phyloP scores from a whole-genome alignment of 2,797 vertebrate genomes.

The Neosilurus mollespiculum region DNA sequence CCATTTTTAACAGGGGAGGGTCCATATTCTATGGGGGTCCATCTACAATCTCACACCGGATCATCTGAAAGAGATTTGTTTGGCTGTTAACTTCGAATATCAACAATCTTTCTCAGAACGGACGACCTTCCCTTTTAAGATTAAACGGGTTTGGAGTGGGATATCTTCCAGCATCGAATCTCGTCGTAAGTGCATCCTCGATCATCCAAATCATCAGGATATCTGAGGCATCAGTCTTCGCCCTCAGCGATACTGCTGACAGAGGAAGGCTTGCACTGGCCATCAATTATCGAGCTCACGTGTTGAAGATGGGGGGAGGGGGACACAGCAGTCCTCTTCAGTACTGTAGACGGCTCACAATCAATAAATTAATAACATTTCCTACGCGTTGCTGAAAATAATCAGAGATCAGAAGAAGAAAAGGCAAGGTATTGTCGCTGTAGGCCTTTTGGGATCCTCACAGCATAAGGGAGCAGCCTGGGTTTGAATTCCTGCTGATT shows the following conservation, averaged over 20 bases:
- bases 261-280: neutral
- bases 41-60: too few relatives aligned
- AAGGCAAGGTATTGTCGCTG: neutral
- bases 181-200: neutral
- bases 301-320: neutral
- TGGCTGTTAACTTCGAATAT: too few relatives aligned
- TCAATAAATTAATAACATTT: neutral
- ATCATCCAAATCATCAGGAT: neutral
- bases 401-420: neutral
- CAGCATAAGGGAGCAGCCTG: neutral
- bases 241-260: neutral
- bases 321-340: neutral
- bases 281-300: neutral
- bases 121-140: too few relatives aligned
- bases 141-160: too few relatives aligned
- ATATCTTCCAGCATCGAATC: neutral
- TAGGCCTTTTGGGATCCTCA: neutral
- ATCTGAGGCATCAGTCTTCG: neutral
- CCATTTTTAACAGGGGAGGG: too few relatives aligned
- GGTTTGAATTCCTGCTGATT: conserved; percentile 4
- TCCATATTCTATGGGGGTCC: too few relatives aligned
- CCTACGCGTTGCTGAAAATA: neutral
- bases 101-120: too few relatives aligned
- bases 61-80: too few relatives aligned
- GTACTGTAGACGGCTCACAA: neutral